Evolutionary conservation across 2,797 vertebrate genomes (phyloP).

Genomic region (Jordanella pulchra): DNA sequence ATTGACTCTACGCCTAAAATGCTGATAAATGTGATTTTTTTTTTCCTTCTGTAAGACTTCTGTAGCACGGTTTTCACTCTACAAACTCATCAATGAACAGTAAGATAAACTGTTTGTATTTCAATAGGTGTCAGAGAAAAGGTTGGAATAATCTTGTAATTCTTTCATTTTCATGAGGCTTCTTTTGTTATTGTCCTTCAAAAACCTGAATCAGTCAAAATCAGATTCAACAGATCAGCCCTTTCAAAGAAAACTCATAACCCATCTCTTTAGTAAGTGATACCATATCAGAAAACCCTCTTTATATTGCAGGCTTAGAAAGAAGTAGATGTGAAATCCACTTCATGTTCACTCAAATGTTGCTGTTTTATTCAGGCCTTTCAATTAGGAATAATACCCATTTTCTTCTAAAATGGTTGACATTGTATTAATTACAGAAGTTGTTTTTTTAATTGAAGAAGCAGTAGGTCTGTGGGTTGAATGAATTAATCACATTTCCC

Average conservation of each 20-base stretch:
- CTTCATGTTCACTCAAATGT: background rate
- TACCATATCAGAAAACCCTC: background rate
- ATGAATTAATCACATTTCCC: slow-evolving; percentile 24
- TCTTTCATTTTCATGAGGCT: background rate
- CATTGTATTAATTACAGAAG: background rate
- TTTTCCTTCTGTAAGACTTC: background rate
- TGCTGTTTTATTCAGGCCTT: background rate
- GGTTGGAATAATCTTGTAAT: background rate
- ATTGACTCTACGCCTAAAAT: no score
- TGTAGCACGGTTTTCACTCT: background rate
- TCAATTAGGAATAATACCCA: background rate
- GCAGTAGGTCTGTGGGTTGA: slow-evolving; percentile 10
- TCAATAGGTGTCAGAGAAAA: background rate
- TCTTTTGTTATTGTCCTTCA: background rate
- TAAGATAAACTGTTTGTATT: background rate
- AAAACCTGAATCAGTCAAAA: no score
- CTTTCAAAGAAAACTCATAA: background rate
- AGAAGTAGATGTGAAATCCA: background rate
- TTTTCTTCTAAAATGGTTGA: background rate
- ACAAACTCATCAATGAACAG: background rate
- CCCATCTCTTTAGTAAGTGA: background rate
- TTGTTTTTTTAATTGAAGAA: slow-evolving; percentile 9
- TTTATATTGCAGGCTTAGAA: background rate
- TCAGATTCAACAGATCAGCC: background rate
- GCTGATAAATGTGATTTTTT: background rate